Evolutionary conservation across 2,888 invertebrate genomes (phyloP).

Genomic region (Theretra japonica): DNA sequence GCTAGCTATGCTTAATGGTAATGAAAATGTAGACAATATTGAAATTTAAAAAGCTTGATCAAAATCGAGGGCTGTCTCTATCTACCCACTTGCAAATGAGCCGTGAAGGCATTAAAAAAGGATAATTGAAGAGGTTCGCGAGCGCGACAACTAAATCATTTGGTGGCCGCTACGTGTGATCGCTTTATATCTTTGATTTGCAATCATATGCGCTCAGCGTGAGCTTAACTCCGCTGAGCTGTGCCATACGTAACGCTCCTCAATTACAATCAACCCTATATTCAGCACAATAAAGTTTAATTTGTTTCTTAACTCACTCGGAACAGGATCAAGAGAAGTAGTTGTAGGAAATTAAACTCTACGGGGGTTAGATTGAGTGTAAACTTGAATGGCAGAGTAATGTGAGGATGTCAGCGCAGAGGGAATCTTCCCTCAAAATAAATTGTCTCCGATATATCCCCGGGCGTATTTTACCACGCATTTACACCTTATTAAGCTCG

Average conservation of each 20-base stretch:
- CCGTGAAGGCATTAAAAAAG: constrained; percentile 22
- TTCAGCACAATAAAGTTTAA: background rate
- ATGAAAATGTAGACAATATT: no score
- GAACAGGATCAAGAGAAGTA: background rate
- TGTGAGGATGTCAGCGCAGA: constrained; percentile 52
- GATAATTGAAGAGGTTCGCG: constrained; percentile 40
- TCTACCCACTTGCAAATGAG: constrained; percentile 9
- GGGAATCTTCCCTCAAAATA: constrained; percentile 63
- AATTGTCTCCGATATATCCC: constrained; percentile 76
- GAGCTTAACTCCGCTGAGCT: constrained; percentile 41
- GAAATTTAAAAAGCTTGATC: background rate
- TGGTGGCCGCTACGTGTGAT: constrained; percentile 42
- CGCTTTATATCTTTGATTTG: constrained; percentile 59
- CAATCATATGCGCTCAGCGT: constrained; percentile 60
- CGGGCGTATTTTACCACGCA: constrained; percentile 72
- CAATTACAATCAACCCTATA: constrained; percentile 37
- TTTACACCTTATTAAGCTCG: constrained; percentile 67
- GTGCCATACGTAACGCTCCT: constrained; percentile 30
- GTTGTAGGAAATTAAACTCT: constrained; percentile 29
- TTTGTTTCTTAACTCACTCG: background rate
- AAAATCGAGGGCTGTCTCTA: background rate
- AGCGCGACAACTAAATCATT: constrained; percentile 65
- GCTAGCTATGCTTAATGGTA: no score
- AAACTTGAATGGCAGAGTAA: constrained; percentile 41
- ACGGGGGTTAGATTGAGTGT: background rate